These are phyloP conservation scores for Smittia sp. DNA, from an alignment of 2,888 invertebrate species.

Conservation along the genomic window DNA sequence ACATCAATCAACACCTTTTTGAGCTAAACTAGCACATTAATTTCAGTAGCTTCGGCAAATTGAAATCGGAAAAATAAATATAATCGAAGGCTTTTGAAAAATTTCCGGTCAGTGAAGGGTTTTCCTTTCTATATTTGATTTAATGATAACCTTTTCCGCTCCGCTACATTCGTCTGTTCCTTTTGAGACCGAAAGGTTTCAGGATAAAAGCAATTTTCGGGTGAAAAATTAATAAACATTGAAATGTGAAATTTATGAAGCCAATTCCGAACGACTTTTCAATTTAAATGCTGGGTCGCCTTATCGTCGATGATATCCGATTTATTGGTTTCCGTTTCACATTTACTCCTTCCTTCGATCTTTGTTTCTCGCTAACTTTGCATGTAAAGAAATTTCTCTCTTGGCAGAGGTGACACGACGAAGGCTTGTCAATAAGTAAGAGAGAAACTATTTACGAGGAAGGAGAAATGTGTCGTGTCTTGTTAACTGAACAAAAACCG, in stretches of 20 bases:
- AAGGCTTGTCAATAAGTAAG: constrained; percentile 26
- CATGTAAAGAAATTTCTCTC: not conserved
- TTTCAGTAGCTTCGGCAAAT: constrained; percentile 15
- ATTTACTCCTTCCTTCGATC: not conserved
- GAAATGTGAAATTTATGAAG: constrained; percentile 41
- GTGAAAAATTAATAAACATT: constrained; percentile 40
- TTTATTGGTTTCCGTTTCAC: constrained; percentile 37
- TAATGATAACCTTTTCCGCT: constrained; percentile 39
- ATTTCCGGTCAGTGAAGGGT: constrained; percentile 29
- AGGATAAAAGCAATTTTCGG: constrained; percentile 40
- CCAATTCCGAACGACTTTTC: constrained; percentile 27
- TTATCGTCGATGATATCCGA: constrained; percentile 36
- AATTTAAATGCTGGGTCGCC: constrained; percentile 27
- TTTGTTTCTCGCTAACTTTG: not conserved
- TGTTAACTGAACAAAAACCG: not conserved
- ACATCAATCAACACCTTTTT: constrained; percentile 25
- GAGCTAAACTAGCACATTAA: not conserved
- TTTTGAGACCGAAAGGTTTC: constrained; percentile 25
- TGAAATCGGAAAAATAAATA: constrained; percentile 34
- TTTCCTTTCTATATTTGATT: constrained; percentile 28
- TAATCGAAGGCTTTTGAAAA: not conserved
- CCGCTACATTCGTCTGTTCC: constrained; percentile 7
- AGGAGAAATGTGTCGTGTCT: constrained; percentile 16
- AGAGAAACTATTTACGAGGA: constrained; percentile 20
- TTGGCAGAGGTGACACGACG: constrained; percentile 29